A percentile compares a stretch with the other conserved stretches of the same genome.
phyloP scores from a whole-genome alignment of 2,797 vertebrate species.

The Gallinago solitaria region DNA sequence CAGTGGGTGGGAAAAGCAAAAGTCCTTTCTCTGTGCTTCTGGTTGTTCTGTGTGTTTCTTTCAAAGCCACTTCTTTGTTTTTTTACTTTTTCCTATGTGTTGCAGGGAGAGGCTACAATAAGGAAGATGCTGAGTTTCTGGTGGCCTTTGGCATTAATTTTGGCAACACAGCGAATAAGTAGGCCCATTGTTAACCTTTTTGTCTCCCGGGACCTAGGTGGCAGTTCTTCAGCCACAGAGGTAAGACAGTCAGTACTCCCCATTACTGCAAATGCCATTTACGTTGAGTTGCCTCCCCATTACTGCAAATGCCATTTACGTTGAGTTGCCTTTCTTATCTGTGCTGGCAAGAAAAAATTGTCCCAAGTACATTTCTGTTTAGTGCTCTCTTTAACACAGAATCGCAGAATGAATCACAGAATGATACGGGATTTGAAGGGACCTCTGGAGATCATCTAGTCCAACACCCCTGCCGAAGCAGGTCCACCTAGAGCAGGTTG shows the following conservation, averaged over 20 bases:
- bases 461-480: too few species aligned
- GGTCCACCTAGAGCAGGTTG: too few species aligned
- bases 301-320: neutral
- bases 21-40: neutral
- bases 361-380: neutral
- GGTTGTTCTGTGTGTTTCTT: neutral
- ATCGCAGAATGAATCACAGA: too few species aligned
- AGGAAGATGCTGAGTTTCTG: slow-evolving; percentile 98
- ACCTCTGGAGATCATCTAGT: too few species aligned
- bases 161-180: slow-evolving; percentile 97
- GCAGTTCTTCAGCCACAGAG: slow-evolving; percentile 89
- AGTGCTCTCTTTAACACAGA: neutral
- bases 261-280: neutral
- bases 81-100: neutral
- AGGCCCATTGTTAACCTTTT: slow-evolving; percentile 98
- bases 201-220: slow-evolving; percentile 95
- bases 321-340: neutral
- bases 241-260: slow-evolving; percentile 67
- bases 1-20: neutral
- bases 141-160: slow-evolving; percentile 97
- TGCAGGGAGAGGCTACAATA: slow-evolving; percentile 93
- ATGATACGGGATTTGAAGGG: too few species aligned
- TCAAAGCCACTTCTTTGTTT: neutral
- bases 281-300: neutral
- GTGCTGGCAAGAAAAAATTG: neutral